Conservation (phyloP, 2,113 vertebrate species). For the Oxygymnocypris stewartii region DNA sequence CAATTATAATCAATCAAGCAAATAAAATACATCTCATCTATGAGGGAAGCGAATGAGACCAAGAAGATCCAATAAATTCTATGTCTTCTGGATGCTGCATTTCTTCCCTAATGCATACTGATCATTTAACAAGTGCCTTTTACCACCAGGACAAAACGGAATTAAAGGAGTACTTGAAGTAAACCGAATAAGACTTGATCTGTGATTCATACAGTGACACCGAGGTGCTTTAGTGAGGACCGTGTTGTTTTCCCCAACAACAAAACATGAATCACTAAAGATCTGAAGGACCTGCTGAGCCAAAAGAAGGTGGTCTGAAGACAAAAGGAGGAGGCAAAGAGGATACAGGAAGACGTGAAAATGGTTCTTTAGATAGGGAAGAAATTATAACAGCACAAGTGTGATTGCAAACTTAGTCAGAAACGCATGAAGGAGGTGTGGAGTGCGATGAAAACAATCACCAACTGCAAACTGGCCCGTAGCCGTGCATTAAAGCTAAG, state of each 20-base stretch:
- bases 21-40: background rate
- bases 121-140: background rate
- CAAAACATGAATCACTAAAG: constrained; percentile 13
- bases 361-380: background rate
- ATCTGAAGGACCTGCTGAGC: background rate
- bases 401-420: background rate
- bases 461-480: background rate
- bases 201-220: constrained; percentile 23
- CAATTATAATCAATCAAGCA: background rate
- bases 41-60: background rate
- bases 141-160: background rate
- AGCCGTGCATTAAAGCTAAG: background rate
- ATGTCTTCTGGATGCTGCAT: background rate
- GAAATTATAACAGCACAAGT: background rate
- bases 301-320: background rate
- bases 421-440: constrained; percentile 16
- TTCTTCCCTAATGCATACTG: background rate
- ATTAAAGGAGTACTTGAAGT: background rate
- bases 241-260: background rate
- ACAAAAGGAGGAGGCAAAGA: background rate
- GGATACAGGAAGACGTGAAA: constrained; percentile 8
- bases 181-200: background rate
- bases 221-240: background rate
- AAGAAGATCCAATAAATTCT: too few species aligned
- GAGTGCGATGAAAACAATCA: constrained; percentile 5